Conservation (phyloP, 2,888 invertebrate species). For the Calameuta filiformis region DNA sequence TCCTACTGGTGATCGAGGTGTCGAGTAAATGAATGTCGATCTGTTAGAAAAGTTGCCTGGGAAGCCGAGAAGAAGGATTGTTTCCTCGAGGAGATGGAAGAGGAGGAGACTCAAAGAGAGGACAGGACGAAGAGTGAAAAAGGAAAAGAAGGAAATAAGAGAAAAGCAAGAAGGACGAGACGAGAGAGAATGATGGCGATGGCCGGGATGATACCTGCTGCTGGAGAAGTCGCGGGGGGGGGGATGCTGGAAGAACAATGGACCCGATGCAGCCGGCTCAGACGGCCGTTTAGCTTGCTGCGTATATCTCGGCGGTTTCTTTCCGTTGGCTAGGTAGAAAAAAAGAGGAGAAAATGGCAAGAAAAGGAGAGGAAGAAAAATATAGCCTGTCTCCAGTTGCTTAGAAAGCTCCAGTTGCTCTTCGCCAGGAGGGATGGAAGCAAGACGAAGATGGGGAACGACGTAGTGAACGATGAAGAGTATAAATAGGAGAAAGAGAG, state of each 20-base stretch:
- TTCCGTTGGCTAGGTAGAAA: slow-evolving; percentile 81
- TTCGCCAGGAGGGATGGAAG: neutral
- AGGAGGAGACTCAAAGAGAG: neutral
- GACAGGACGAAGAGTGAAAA: neutral
- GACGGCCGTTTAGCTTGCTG: neutral
- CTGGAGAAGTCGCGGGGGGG: neutral
- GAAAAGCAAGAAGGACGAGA: neutral
- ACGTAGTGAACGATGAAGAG: slow-evolving; percentile 70
- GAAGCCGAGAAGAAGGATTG: neutral
- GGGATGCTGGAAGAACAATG: neutral
- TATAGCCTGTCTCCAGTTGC: neutral
- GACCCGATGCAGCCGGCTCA: neutral
- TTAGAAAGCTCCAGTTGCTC: neutral
- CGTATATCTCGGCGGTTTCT: slow-evolving; percentile 6
- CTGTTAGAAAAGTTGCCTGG: neutral
- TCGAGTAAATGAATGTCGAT: neutral
- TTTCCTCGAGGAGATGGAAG: neutral
- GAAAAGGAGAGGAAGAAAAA: neutral
- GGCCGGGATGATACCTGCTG: neutral
- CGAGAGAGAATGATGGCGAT: neutral
- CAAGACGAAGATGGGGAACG: neutral
- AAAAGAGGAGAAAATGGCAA: slow-evolving; percentile 64
- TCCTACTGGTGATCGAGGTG: neutral
- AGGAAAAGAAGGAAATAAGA: neutral
- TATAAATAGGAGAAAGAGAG: neutral